These are phyloP conservation scores for Leptinotarsa defecta DNA, from an alignment of 1,140 invertebrate genomes.

Conservation along the genomic window DNA sequence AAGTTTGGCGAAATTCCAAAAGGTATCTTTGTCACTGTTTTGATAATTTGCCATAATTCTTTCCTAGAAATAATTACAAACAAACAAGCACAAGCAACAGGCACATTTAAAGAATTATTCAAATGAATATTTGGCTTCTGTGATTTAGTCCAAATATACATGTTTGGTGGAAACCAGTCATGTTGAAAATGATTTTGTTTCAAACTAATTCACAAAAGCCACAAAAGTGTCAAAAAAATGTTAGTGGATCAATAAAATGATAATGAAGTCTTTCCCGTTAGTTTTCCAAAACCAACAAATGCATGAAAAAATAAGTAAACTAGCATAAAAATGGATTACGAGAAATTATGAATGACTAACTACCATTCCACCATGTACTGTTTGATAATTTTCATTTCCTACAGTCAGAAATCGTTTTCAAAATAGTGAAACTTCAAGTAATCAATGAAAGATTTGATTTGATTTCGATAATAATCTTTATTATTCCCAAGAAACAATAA, in stretches of 20 bases:
- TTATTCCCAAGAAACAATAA: too few species aligned
- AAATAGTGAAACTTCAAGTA: too few species aligned
- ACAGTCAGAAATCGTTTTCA: too few species aligned
- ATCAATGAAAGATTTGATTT: too few species aligned
- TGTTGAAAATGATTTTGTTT: not conserved
- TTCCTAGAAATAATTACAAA: not conserved
- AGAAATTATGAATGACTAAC: slow-evolving; percentile 10
- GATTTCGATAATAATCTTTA: too few species aligned
- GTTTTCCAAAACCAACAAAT: slow-evolving; percentile 48
- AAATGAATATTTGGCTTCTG: too few species aligned
- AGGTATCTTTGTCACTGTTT: not conserved
- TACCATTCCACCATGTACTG: slow-evolving; percentile 19
- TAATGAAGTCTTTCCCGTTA: slow-evolving; percentile 55
- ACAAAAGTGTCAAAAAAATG: not conserved
- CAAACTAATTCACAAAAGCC: not conserved
- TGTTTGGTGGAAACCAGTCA: not conserved
- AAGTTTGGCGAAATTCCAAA: too few species aligned
- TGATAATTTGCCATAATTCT: not conserved
- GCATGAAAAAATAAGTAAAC: slow-evolving; percentile 31
- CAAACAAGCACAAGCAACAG: slow-evolving; percentile 11
- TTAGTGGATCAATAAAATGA: not conserved
- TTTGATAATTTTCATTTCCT: too few species aligned
- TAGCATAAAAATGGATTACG: slow-evolving; percentile 22
- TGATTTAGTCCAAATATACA: too few species aligned
- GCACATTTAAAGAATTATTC: not conserved